Evolutionary conservation across 35 echinoderm and acorn worm genomes (phyloP).

Genomic region (Hemicentrotus pulcherrimus): DNA sequence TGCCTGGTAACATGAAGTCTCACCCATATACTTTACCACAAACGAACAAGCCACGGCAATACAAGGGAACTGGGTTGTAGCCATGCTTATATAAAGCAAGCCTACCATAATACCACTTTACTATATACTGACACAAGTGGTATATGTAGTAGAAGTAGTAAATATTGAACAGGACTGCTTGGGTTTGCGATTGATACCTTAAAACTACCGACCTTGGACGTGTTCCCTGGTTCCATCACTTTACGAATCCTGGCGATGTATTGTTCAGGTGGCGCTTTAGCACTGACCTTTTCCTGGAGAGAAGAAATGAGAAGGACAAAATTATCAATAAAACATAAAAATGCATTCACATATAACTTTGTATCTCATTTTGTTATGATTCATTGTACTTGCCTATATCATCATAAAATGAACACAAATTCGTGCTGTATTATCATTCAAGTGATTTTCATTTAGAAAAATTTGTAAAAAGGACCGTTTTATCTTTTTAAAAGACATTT

Average conservation of each 20-base stretch:
- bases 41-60: background rate
- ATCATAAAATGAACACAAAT: too few species aligned
- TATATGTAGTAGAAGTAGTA: background rate
- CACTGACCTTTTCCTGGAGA: conserved; percentile 88
- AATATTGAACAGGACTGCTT: conserved; percentile 7
- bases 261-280: conserved; percentile 82
- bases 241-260: conserved; percentile 89
- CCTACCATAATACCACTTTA: background rate
- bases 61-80: background rate
- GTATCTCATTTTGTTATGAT: background rate
- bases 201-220: conserved; percentile 82
- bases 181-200: conserved; percentile 14
- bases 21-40: background rate
- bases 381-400: too few species aligned
- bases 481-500: too few species aligned
- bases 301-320: background rate
- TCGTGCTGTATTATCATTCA: too few species aligned
- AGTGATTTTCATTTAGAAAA: background rate
- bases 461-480: too few species aligned
- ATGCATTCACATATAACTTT: background rate
- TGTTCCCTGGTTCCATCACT: conserved; percentile 96
- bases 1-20: background rate
- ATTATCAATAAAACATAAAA: background rate
- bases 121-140: background rate
- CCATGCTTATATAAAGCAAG: conserved; percentile 16